Evolutionary conservation across 2,113 vertebrate genomes (phyloP).

Genomic region (Ellobius talpinus): DNA sequence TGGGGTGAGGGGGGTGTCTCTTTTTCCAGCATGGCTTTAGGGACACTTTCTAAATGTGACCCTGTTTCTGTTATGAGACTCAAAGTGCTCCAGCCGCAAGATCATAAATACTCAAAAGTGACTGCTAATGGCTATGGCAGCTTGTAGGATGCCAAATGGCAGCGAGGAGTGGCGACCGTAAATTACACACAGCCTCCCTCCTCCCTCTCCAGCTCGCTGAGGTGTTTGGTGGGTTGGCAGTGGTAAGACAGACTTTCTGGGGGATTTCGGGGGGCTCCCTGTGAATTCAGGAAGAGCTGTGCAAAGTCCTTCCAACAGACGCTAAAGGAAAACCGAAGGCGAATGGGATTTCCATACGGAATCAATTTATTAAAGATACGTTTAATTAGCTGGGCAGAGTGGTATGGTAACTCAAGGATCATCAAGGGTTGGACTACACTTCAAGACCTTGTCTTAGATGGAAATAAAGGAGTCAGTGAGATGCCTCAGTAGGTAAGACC

Average conservation of each 20-base stretch:
- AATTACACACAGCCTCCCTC: conserved; percentile 53
- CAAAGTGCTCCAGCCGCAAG: conserved; percentile 62
- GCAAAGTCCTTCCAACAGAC: conserved; percentile 56
- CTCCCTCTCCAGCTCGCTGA: conserved; percentile 43
- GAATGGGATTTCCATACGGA: not conserved
- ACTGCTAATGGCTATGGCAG: conserved; percentile 64
- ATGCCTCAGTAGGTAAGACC: not conserved
- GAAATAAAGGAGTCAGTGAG: not conserved
- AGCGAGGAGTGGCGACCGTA: not conserved
- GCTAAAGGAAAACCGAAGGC: conserved; percentile 50
- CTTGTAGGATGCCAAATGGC: conserved; percentile 78
- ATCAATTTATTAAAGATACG: conserved; percentile 44
- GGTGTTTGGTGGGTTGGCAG: conserved; percentile 77
- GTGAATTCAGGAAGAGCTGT: conserved; percentile 67
- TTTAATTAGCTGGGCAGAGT: not conserved
- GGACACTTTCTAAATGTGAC: conserved; percentile 73
- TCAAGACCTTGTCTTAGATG: not conserved
- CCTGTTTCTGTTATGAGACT: conserved; percentile 71
- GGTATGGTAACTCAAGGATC: not conserved
- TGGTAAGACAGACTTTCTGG: conserved; percentile 72
- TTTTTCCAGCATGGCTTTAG: conserved; percentile 52
- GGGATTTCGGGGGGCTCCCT: conserved; percentile 79
- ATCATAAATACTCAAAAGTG: conserved; percentile 75
- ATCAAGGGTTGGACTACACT: not conserved
- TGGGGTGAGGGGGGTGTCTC: not conserved